Evolutionary conservation across 2,113 vertebrate species (phyloP).

Genomic region (Neotoma lepida): DNA sequence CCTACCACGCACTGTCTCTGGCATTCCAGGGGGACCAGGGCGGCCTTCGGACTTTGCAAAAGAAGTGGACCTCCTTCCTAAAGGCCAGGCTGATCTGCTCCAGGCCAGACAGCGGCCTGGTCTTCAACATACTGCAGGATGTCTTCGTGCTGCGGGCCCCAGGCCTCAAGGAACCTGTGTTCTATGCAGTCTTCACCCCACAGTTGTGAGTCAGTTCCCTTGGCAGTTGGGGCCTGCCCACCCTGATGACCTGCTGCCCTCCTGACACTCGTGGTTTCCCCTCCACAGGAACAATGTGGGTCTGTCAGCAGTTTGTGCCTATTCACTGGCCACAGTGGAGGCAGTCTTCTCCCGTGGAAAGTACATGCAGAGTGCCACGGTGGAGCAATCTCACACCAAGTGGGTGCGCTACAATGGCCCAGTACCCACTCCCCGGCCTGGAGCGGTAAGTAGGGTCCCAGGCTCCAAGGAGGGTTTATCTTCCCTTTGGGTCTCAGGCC

Average conservation of each 20-base stretch:
- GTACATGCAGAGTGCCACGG: constrained; percentile 97
- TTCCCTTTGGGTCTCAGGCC: not conserved
- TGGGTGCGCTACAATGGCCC: constrained; percentile 95
- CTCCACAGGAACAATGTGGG: constrained; percentile 93
- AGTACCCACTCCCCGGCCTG: constrained; percentile 92
- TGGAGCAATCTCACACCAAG: constrained; percentile 96
- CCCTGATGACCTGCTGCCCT: fast-evolving
- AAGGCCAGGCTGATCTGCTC: constrained; percentile 97
- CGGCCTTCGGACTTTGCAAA: constrained; percentile 94
- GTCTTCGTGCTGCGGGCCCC: constrained; percentile 92
- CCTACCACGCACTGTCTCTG: not conserved
- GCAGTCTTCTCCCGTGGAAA: constrained; percentile 95
- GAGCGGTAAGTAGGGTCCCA: constrained; percentile 89
- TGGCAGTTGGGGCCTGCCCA: not conserved
- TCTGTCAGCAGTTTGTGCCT: constrained; percentile 95
- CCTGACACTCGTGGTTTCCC: fast-evolving
- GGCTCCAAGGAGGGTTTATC: not conserved
- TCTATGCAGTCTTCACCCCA: constrained; percentile 96
- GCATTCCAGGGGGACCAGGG: constrained; percentile 93
- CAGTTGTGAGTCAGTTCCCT: constrained; percentile 93
- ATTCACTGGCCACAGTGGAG: constrained; percentile 91
- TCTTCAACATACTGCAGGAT: constrained; percentile 97
- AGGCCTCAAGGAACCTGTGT: constrained; percentile 88
- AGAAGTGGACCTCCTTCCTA: constrained; percentile 98
- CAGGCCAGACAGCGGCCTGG: constrained; percentile 93